Evolutionary conservation across 2,797 vertebrate genomes (phyloP).

Genomic region (Pipistrellus kuhlii): DNA sequence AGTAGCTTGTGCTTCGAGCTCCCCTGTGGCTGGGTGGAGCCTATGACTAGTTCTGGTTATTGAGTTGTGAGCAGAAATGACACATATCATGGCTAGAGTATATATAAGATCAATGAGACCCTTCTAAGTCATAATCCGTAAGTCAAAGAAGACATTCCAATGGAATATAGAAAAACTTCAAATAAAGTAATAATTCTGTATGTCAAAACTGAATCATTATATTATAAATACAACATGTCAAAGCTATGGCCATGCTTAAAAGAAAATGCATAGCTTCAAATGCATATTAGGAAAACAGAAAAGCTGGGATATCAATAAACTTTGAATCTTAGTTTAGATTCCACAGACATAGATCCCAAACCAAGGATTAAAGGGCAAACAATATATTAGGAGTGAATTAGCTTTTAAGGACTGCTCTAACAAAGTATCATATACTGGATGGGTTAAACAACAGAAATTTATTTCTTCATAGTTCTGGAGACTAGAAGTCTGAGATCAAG

Average conservation of each 20-base stretch:
- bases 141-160: neutral
- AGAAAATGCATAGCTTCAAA: conserved; percentile 12
- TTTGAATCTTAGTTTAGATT: conserved; percentile 43
- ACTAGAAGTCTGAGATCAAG: neutral
- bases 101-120: neutral
- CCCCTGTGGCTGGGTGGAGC: neutral
- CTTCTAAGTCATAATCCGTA: neutral
- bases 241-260: conserved; percentile 25
- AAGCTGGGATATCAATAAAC: conserved; percentile 43
- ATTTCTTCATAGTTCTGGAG: neutral
- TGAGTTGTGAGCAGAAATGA: neutral
- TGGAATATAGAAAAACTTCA: neutral
- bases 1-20: neutral
- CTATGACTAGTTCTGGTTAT: neutral
- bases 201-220: conserved; percentile 7
- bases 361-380: neutral
- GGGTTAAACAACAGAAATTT: neutral
- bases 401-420: neutral
- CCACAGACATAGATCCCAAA: conserved; percentile 18
- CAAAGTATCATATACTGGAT: neutral
- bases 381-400: neutral
- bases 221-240: neutral
- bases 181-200: neutral
- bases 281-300: conserved; percentile 20
- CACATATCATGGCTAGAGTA: neutral